Base-by-base conservation (phyloP, 2,888 invertebrate genomes). In the Piscicola geometra region DNA sequence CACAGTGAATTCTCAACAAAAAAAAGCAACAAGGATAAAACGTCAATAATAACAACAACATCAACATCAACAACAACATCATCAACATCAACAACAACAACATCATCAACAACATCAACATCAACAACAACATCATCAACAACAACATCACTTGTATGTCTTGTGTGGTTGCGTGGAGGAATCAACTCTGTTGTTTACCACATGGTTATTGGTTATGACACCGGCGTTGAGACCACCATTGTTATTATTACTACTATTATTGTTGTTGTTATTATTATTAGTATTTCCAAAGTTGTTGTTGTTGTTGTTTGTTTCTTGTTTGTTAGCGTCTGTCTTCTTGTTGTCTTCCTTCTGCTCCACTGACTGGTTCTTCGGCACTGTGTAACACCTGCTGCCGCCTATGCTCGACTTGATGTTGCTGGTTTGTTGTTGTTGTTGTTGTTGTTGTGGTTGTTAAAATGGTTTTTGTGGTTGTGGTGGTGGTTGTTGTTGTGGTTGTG, bases 391-490 rank as follows among this genome's bases (percentile, higher is more conserved):
- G 5, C 60, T n/a, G 5, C 60, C 60, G 21, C 60, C 73, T 33
- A 73, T 73, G 64, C 73, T 73, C 9, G 60, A 73, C n/a, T 56
- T 28, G 30, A 73, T 71, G 33, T 67, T 67, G 33, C 67, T 67
- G 67, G 9, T 3, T 9, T 18, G 67, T 28, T 32, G 67, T 21
- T 12, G 30, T 12, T n/a, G 64, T 64, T 64, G 64, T 5, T 41
- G 33, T 70, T 41, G 41, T 18, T 5, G 41, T 41, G 41, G 41
- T 41, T 41, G 41, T 9, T 41, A 15, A 41, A 9, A 41, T 9
- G 5, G 41, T 41, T 41, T 5, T 41, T 41, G 41, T 41, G 64
- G 64, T 64, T 5, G 21, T 64, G 9, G 30, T 12, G 64, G 64
- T 64, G 5, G 64, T 5, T 41, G 70, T 70, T 41, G 41, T 18